These are phyloP conservation scores for Empis livida DNA, from an alignment of 2,888 invertebrate genomes.

Conservation along the genomic window DNA sequence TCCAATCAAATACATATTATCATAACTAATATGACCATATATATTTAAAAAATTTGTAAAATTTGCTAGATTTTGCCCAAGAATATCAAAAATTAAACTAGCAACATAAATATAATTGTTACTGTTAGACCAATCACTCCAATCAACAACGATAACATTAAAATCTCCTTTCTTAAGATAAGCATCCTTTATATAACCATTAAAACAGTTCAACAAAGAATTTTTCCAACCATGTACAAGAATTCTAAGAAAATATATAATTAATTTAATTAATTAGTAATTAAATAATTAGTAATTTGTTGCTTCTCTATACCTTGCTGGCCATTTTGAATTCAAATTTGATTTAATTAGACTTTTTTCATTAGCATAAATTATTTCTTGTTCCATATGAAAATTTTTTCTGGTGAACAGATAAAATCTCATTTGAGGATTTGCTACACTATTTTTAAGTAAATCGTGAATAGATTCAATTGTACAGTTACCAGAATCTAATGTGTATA, in stretches of 20 bases:
- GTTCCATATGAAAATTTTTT: neutral
- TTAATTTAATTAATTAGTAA: neutral
- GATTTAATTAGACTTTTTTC: neutral
- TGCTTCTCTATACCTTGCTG: neutral
- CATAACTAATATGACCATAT: slow-evolving; percentile 18
- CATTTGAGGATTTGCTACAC: neutral
- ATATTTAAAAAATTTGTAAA: slow-evolving; percentile 27
- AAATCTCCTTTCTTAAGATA: slow-evolving; percentile 21
- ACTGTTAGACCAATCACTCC: slow-evolving; percentile 22
- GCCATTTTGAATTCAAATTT: neutral
- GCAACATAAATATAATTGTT: slow-evolving; percentile 20
- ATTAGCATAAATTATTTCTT: neutral
- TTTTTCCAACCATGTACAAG: slow-evolving; percentile 32
- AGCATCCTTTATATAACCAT: slow-evolving; percentile 24
- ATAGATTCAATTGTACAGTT: neutral
- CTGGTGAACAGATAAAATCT: neutral
- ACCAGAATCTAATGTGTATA: neutral
- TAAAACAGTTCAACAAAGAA: slow-evolving; percentile 24
- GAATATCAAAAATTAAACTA: slow-evolving; percentile 22
- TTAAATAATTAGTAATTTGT: neutral
- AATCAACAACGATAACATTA: slow-evolving; percentile 28
- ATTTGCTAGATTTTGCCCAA: slow-evolving; percentile 22
- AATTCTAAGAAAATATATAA: slow-evolving; percentile 14
- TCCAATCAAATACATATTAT: slow-evolving; percentile 30
- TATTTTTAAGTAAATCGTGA: neutral